These are phyloP conservation scores for Cairina moschata DNA, from an alignment of 2,113 vertebrate genomes.

Conservation along the genomic window DNA sequence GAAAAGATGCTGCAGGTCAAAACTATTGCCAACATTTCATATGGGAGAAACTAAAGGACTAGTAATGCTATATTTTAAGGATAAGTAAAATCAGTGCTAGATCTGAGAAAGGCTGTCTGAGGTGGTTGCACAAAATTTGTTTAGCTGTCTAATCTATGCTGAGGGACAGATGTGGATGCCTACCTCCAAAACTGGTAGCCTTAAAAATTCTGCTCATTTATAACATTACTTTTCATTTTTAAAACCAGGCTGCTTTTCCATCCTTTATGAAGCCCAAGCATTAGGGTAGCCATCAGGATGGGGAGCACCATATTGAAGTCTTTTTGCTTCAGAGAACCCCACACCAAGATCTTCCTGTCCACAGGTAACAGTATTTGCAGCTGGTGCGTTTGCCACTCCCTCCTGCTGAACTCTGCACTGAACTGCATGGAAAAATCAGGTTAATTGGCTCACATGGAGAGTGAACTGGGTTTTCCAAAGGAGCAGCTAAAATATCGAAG, in stretches of 20 bases:
- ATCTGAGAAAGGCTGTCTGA: background rate
- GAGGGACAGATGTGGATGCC: background rate
- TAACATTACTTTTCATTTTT: background rate
- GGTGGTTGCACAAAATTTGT: accelerated
- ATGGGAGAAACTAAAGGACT: background rate
- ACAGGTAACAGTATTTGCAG: background rate
- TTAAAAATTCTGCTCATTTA: background rate
- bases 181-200: background rate
- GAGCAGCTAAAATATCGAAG: background rate
- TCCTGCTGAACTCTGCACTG: accelerated
- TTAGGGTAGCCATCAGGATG: background rate
- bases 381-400: background rate
- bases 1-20: background rate
- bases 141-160: background rate
- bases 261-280: background rate
- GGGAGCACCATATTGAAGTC: background rate
- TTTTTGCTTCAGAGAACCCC: background rate
- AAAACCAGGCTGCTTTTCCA: background rate
- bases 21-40: background rate
- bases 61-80: background rate
- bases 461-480: background rate
- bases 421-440: background rate
- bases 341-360: background rate
- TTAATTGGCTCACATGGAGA: background rate
- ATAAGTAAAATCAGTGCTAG: background rate